Conservation (phyloP, 1,140 invertebrate species). For the Neotoxoptera formosana region DNA sequence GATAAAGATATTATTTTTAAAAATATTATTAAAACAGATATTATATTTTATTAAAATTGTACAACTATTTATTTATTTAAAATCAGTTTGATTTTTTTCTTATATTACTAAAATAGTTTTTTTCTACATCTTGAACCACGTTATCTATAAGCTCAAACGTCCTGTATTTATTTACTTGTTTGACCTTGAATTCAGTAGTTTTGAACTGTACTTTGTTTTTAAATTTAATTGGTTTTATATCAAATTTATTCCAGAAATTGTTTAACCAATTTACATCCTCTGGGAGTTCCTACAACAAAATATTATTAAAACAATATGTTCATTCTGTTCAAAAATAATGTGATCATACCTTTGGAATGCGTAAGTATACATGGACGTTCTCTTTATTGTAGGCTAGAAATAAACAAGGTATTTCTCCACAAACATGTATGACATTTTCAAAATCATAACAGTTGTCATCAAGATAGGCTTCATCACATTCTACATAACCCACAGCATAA, state of each 20-base stretch:
- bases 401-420: constrained; percentile 67
- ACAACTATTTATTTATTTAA: neutral
- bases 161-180: neutral
- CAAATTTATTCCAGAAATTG: constrained; percentile 29
- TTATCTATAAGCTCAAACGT: neutral
- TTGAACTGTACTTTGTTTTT: constrained; percentile 35
- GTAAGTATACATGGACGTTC: constrained; percentile 70
- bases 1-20: neutral
- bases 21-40: neutral
- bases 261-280: constrained; percentile 44
- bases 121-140: neutral
- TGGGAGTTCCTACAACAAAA: neutral
- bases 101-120: neutral
- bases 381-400: constrained; percentile 69
- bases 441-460: constrained; percentile 26
- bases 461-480: constrained; percentile 19
- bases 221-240: constrained; percentile 38
- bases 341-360: constrained; percentile 69
- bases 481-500: constrained; percentile 10
- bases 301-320: neutral
- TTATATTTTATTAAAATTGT: neutral
- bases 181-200: constrained; percentile 40
- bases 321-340: neutral
- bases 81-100: neutral
- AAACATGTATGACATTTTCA: neutral